Evolutionary conservation across 2,113 vertebrate species (phyloP), one percentile per base, ranked within the genome.

Genomic region (Noturus placidus): DNA sequence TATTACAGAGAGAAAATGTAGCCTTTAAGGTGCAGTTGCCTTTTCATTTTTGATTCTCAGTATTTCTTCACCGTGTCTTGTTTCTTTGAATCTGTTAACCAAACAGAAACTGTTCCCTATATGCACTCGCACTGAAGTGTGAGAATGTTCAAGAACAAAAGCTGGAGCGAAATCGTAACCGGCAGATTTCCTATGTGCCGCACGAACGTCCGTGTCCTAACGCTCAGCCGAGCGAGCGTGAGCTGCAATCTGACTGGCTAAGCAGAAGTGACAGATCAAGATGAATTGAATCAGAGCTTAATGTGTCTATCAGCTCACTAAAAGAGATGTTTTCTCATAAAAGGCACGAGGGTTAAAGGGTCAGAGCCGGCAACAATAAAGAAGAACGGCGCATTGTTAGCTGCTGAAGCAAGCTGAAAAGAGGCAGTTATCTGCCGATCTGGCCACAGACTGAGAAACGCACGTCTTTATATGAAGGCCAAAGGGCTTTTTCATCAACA

Each of bases 211-310:
- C 7, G 52, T 20, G n/a, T 15, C 20, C 52, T 15, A 80, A 86
- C 14, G 5, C 76, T 38, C n/a, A 77, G 72, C 9, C 25, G 30
- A 50, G 72, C 10, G 8, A 63, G 56, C 27, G 22, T 19, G 38
- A 86, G 85, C 54, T 35, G 54, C 56, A 38, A 22, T 57, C 63
- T 27, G 86, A 61, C 69, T 84, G 86, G 30, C 82, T 87, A 80
- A 89, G 84, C 88, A 84, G 82, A n/a, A 42, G 42, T 76, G 65
- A 82, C 82, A 85, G 76, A 89, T 72, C 50, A 27, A 89, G 78
- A 81, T 83, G 61, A 87, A 85, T 84, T 38, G 42, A 86, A 86
- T 42, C 74, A 17, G 72, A 61, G 65, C 27, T n/a, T 67, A 80
- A 63, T 78, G 42, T 76, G 56, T 84, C 72, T 87, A 69, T 87